Evolutionary conservation across 64 coral and sea anemone species (phyloP).

Genomic region (Montipora foliosa): DNA sequence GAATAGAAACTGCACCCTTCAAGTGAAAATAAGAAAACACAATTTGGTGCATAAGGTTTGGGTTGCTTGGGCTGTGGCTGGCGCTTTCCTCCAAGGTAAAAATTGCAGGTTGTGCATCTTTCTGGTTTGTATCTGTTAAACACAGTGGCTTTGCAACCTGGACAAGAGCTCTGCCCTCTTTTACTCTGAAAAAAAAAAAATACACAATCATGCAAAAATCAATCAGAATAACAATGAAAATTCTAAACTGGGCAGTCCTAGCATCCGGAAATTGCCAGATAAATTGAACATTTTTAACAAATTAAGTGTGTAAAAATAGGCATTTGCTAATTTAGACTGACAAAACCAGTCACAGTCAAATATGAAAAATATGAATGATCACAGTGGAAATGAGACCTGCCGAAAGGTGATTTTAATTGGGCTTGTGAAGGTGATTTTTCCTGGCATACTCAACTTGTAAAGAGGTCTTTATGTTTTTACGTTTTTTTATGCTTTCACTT

Average conservation of each 20-base stretch:
- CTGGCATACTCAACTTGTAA: background rate
- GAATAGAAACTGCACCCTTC: background rate
- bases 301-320: background rate
- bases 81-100: slow-evolving; percentile 2
- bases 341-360: background rate
- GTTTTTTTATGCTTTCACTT: background rate
- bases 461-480: background rate
- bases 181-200: slow-evolving; percentile 4
- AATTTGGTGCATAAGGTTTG: background rate
- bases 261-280: background rate
- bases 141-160: background rate
- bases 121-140: slow-evolving; percentile 29
- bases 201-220: background rate
- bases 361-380: no score
- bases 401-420: background rate
- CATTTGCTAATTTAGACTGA: background rate
- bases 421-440: background rate
- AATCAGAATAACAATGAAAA: background rate
- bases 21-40: background rate
- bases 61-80: background rate
- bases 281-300: background rate
- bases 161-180: slow-evolving; percentile 6
- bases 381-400: background rate
- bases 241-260: background rate
- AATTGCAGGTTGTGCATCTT: background rate